Evolutionary conservation across 2,113 vertebrate species (phyloP).

Genomic region (Pelvicachromis taeniatus): DNA sequence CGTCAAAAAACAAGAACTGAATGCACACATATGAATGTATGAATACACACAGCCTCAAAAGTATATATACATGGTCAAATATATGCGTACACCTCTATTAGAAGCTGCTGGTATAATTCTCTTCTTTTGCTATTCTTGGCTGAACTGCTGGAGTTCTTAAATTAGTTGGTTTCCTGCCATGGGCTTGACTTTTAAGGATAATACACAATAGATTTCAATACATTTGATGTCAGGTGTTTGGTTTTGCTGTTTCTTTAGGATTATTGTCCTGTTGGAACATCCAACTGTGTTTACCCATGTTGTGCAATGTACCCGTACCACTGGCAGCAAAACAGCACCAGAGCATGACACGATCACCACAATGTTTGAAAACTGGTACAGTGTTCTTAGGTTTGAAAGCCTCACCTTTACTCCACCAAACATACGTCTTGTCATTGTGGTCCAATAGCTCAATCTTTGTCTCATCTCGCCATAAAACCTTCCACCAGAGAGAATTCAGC

Average conservation of each 20-base stretch:
- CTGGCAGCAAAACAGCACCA: not conserved
- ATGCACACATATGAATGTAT: not conserved
- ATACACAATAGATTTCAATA: not conserved
- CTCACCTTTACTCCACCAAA: not conserved
- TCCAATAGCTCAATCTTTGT: not conserved
- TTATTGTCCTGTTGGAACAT: not conserved
- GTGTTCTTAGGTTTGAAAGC: not conserved
- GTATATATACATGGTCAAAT: not conserved
- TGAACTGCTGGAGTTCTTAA: not conserved
- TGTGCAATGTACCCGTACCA: not conserved
- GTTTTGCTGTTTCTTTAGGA: not conserved
- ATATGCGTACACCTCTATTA: not conserved
- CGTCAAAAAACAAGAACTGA: not conserved
- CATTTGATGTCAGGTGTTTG: not conserved
- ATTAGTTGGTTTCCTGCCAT: not conserved
- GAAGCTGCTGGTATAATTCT: not conserved
- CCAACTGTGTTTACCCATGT: not conserved
- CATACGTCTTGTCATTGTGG: not conserved
- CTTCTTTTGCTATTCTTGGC: not conserved
- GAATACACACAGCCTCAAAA: not conserved
- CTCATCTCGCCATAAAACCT: not conserved
- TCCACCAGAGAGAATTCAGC: not conserved
- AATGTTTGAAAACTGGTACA: not conserved
- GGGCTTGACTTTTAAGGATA: not conserved
- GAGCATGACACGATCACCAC: not conserved